phyloP scores from a whole-genome alignment of 2,888 invertebrate species.

The Blastobasis lacticolella region DNA sequence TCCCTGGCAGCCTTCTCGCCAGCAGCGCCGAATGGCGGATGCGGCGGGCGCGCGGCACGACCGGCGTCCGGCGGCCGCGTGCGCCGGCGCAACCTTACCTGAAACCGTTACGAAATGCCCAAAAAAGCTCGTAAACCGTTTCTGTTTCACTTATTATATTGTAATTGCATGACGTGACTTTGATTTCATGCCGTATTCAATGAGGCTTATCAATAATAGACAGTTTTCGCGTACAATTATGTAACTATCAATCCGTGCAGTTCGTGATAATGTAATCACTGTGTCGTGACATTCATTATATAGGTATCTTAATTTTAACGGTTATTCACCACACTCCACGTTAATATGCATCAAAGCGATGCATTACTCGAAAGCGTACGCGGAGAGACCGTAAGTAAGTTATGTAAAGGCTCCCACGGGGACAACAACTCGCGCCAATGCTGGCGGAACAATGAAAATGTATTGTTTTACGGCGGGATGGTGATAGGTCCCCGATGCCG shows the following conservation, averaged over 20 bases:
- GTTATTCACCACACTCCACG: neutral
- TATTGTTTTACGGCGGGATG: slow-evolving; percentile 34
- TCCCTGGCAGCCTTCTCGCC: too few relatives aligned
- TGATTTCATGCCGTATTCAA: slow-evolving; percentile 54
- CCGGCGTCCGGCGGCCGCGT: too few relatives aligned
- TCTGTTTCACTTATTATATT: slow-evolving; percentile 63
- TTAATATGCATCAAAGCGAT: neutral
- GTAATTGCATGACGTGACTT: slow-evolving; percentile 56
- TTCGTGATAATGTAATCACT: slow-evolving; percentile 33
- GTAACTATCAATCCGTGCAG: slow-evolving; percentile 41
- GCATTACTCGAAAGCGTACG: too few relatives aligned
- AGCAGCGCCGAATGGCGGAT: too few relatives aligned
- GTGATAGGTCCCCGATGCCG: slow-evolving; percentile 47
- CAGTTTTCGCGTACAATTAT: slow-evolving; percentile 42
- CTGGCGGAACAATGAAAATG: slow-evolving; percentile 27
- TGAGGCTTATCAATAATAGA: slow-evolving; percentile 39
- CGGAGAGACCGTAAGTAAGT: neutral
- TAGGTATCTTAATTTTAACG: neutral
- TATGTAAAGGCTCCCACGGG: slow-evolving; percentile 3
- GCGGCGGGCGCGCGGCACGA: too few relatives aligned
- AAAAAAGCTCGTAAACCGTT: slow-evolving; percentile 59
- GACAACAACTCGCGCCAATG: slow-evolving; percentile 15
- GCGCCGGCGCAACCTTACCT: slow-evolving; percentile 17
- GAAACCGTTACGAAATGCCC: slow-evolving; percentile 60
- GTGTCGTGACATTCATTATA: slow-evolving; percentile 20